Base-by-base conservation (phyloP, 2,888 invertebrate genomes). In the Yponomeuta plumbellus region DNA sequence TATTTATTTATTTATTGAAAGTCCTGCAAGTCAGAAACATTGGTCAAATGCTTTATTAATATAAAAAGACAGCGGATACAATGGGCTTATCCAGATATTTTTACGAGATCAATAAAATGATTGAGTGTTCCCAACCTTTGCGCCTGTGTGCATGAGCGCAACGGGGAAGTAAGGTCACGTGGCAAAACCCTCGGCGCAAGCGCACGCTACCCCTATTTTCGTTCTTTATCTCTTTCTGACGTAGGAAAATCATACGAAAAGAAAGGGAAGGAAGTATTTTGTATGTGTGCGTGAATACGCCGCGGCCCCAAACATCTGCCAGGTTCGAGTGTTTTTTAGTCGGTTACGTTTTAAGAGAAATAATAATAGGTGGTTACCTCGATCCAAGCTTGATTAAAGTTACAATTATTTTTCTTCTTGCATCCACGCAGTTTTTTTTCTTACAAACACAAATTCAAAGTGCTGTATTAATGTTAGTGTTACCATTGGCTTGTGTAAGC, bases 261-360 rank as follows among this genome's bases (percentile, higher is more conserved):
- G 71, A 77, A 69, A 70, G 76, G 77, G 77, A 77, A 66, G 68
- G 5, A 71, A 76, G 65, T 62, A 57, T 56, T 68, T 71, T 66
- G 65, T 66, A 67, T 70, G 80, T 82, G 80, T 81, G 81, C 11
- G 79, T 80, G 73, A 74, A 68, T 52, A 75, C 77, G 79, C 80
- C 81, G 80, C 83, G 82, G 78, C 82, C 80, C 73, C 77, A 83
- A 90, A 88, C 90, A 90, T 88, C 90, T 91, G 90, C 90, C 85
- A 71, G 67, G 78, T 76, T 79, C 76, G 78, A 76, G 82, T 85
- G 82, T 83, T 84, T 88, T 71, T 86, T 83, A 76, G 80, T 79
- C 75, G 79, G 81, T 80, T 81, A 78, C 73, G 72, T 79, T 77
- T 72, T 57, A 21, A 74, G 71, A 71, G 69, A 70, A 81, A 78